Conservation (phyloP, 1,140 invertebrate species). For the Brachionus rubens region DNA sequence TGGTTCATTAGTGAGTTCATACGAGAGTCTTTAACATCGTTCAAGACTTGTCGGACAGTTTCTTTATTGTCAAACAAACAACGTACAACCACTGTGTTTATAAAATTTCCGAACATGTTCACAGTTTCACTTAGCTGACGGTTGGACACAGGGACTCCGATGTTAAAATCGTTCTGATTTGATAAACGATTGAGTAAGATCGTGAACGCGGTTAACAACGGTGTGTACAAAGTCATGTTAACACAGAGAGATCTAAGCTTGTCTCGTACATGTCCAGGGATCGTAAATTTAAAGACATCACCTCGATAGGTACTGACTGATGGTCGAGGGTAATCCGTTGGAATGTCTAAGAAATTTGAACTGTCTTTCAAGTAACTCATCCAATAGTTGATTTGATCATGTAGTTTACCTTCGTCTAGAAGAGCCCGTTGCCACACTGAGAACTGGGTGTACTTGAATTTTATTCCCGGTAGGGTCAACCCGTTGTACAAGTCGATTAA, state of each 20-base stretch:
- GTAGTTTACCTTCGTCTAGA: not conserved
- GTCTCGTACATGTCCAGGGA: not conserved
- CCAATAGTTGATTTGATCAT: not conserved
- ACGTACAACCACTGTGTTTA: not conserved
- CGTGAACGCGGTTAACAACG: not conserved
- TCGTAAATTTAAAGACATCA: not conserved
- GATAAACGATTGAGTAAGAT: not conserved
- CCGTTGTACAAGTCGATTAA: not conserved
- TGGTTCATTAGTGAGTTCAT: not conserved
- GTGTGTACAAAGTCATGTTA: not conserved
- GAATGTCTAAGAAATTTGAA: not conserved
- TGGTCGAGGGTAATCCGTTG: not conserved
- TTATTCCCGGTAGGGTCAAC: not conserved
- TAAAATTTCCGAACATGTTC: not conserved
- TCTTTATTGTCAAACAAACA: not conserved
- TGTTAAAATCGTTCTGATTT: not conserved
- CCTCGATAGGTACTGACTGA: not conserved
- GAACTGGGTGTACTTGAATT: not conserved
- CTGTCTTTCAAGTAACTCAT: not conserved
- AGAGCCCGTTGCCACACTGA: not conserved
- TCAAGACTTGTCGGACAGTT: not conserved
- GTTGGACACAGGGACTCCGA: not conserved
- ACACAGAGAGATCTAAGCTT: not conserved
- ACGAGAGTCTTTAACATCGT: not conserved
- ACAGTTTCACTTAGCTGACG: not conserved